Conservation (phyloP, 2,888 invertebrate species). For the Scotopteryx bipunctaria region DNA sequence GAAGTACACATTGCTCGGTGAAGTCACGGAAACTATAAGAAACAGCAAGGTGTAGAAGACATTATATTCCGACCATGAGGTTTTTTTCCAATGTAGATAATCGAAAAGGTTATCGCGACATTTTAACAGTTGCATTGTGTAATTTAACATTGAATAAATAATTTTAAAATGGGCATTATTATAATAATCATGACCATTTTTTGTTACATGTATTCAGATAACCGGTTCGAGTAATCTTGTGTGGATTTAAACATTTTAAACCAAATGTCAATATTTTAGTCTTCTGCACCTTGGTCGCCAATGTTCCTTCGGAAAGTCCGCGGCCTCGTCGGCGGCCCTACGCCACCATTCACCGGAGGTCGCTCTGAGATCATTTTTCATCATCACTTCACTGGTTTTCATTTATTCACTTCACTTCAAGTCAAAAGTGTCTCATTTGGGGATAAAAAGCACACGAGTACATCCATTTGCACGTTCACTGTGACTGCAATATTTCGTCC, state of each 20-base stretch:
- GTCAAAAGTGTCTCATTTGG: constrained; percentile 37
- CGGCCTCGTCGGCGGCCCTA: constrained; percentile 71
- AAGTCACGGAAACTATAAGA: constrained; percentile 81
- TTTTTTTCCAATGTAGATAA: constrained; percentile 23
- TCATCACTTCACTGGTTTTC: constrained; percentile 65
- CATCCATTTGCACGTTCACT: constrained; percentile 37
- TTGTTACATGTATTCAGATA: constrained; percentile 23
- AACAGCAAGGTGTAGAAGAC: constrained; percentile 50
- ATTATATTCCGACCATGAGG: constrained; percentile 22
- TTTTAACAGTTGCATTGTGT: constrained; percentile 15
- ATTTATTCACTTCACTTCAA: constrained; percentile 41
- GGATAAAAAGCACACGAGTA: constrained; percentile 38
- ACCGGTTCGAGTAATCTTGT: constrained; percentile 39
- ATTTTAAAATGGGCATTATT: constrained; percentile 2
- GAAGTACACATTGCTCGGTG: constrained; percentile 82
- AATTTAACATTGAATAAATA: constrained; percentile 18
- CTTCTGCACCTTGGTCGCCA: constrained; percentile 82
- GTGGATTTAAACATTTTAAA: constrained; percentile 39
- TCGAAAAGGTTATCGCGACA: constrained; percentile 27
- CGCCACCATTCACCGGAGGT: constrained; percentile 69
- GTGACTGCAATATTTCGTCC: constrained; percentile 34
- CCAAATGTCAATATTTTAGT: constrained; percentile 42
- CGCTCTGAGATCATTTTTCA: constrained; percentile 79
- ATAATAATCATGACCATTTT: constrained; percentile 5
- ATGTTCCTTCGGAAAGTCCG: constrained; percentile 82